phyloP scores from a whole-genome alignment of 2,797 vertebrate species.

The Oreochromis grahami region DNA sequence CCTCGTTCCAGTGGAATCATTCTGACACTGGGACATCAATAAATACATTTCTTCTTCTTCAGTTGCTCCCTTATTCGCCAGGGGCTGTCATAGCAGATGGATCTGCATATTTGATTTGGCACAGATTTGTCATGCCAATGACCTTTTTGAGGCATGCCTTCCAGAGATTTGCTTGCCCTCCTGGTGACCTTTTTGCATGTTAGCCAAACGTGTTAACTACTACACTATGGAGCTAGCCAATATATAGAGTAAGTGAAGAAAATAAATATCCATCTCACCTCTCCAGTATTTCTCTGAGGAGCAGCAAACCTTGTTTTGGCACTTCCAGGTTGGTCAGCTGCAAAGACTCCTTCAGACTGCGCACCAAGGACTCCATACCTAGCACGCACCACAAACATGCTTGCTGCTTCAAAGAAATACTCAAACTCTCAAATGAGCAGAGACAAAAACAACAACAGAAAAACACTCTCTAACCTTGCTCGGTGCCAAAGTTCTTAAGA shows the following conservation, averaged over 20 bases:
- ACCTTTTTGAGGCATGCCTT: not conserved
- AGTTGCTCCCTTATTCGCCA: not conserved
- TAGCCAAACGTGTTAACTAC: not conserved
- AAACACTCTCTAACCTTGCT: not conserved
- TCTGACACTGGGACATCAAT: not conserved
- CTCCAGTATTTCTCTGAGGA: slow-evolving; percentile 86
- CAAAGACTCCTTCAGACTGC: slow-evolving; percentile 83
- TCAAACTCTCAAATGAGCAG: not conserved
- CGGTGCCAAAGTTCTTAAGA: not conserved
- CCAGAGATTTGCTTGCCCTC: not conserved
- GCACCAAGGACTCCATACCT: slow-evolving; percentile 92
- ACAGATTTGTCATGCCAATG: not conserved
- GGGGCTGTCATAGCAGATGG: not conserved
- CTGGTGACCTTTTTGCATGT: not conserved
- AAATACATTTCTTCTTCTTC: not conserved
- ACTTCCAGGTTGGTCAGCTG: slow-evolving; percentile 81
- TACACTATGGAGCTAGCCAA: not conserved
- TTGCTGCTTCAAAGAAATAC: not conserved
- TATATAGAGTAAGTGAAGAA: not conserved
- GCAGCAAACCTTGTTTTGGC: slow-evolving; percentile 86
- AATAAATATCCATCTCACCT: slow-evolving; percentile 69
- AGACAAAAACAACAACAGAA: not conserved
- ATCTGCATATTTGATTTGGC: not conserved
- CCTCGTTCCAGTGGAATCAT: not conserved
- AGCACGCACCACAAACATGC: slow-evolving; percentile 15